These are phyloP conservation scores for Ceratosolen fusciceps DNA, from an alignment of 1,140 invertebrate genomes.

Conservation along the genomic window DNA sequence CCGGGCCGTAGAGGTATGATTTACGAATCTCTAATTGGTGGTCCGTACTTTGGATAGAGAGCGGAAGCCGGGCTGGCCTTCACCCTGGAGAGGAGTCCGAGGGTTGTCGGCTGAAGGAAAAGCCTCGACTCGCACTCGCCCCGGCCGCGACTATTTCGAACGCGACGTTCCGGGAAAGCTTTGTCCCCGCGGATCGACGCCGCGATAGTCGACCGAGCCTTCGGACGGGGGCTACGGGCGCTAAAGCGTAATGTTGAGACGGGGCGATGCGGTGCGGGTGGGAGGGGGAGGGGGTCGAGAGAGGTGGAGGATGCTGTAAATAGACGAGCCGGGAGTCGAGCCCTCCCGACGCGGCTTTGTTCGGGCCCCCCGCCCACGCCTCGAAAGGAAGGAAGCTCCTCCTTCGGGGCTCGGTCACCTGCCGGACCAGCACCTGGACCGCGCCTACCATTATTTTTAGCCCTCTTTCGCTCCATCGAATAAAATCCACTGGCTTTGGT, in stretches of 20 bases:
- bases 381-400: background rate
- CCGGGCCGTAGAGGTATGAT: too few species aligned
- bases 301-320: conserved; percentile 24
- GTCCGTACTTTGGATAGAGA: too few species aligned
- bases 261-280: too few species aligned
- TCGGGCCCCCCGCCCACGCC: background rate
- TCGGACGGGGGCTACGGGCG: conserved; percentile 5
- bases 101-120: background rate
- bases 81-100: too few species aligned
- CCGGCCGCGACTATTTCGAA: conserved; percentile 6
- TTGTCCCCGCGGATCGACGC: background rate
- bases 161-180: conserved; percentile 22
- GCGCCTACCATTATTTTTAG: background rate
- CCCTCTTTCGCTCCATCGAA: too few species aligned
- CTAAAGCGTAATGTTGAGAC: too few species aligned
- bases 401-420: background rate
- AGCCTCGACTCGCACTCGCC: background rate
- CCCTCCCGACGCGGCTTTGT: background rate
- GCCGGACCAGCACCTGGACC: too few species aligned
- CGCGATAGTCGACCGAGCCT: conserved; percentile 20
- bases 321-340: conserved; percentile 9
- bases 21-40: too few species aligned
- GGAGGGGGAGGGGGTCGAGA: too few species aligned
- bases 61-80: too few species aligned
- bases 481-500: background rate